A percentile compares a stretch with the other conserved stretches of the same genome.
phyloP scores from a whole-genome alignment of 2,888 invertebrate species.

The Acleris laterana region DNA sequence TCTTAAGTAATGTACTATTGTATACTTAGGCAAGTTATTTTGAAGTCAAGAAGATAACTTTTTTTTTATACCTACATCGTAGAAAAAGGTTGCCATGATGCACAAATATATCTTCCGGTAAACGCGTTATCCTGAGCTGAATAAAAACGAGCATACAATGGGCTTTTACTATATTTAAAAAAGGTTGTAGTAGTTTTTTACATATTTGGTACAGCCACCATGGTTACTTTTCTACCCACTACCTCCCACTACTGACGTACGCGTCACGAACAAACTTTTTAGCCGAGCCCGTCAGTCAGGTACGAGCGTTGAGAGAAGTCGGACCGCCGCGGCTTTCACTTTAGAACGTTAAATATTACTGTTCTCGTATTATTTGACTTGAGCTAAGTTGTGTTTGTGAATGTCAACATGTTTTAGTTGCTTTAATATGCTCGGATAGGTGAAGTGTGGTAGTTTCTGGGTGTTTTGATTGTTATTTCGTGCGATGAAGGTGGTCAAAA shows the following conservation, averaged over 20 bases:
- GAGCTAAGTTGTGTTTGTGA: constrained; percentile 41
- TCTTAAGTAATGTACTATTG: too few species aligned
- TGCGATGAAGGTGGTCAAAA: constrained; percentile 75
- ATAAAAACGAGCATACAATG: too few species aligned
- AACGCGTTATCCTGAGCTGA: too few species aligned
- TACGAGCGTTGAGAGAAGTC: constrained; percentile 54
- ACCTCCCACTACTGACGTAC: constrained; percentile 28
- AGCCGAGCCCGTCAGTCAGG: constrained; percentile 11
- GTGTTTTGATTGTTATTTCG: constrained; percentile 67
- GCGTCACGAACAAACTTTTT: constrained; percentile 26
- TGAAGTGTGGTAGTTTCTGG: constrained; percentile 54
- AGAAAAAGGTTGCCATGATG: too few species aligned
- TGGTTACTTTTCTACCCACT: background rate
- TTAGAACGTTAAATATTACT: constrained; percentile 56
- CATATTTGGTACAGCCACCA: background rate
- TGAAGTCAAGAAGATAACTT: too few species aligned
- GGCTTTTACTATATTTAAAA: too few species aligned
- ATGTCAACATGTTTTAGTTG: constrained; percentile 55
- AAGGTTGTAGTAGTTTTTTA: background rate
- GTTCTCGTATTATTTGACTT: constrained; percentile 56
- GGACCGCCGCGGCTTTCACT: constrained; percentile 59
- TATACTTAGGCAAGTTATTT: too few species aligned
- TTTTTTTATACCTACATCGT: too few species aligned
- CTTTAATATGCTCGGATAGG: constrained; percentile 48
- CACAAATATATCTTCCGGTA: too few species aligned